Evolutionary conservation across 2,888 invertebrate genomes (phyloP).

Genomic region (Rosalia funebris): DNA sequence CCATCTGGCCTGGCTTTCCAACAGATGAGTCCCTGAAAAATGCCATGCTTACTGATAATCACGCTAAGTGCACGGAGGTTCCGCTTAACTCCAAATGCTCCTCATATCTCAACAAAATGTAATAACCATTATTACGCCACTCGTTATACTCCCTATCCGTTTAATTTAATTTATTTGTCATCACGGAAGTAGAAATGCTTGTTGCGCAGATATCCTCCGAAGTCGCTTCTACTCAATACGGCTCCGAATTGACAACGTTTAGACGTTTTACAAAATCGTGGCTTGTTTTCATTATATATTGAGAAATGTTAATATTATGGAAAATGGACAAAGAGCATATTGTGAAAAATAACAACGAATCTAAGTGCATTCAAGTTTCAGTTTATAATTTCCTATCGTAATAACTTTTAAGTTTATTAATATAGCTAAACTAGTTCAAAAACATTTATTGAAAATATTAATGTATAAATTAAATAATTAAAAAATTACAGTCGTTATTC

Average conservation of each 20-base stretch:
- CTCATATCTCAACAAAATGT: conserved; percentile 58
- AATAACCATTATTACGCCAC: conserved; percentile 58
- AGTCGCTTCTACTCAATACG: conserved; percentile 13
- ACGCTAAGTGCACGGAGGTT: conserved; percentile 57
- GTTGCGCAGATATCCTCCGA: conserved; percentile 45
- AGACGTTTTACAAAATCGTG: too few relatives aligned
- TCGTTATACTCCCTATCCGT: conserved; percentile 50
- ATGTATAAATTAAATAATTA: too few relatives aligned
- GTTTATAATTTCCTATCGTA: too few relatives aligned
- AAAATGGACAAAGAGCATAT: too few relatives aligned
- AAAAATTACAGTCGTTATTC: too few relatives aligned
- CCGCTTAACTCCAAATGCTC: conserved; percentile 53
- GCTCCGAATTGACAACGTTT: background rate
- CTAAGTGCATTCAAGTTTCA: too few relatives aligned
- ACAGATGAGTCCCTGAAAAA: conserved; percentile 54
- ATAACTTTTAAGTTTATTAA: too few relatives aligned
- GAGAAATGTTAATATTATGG: too few relatives aligned
- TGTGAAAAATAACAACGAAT: too few relatives aligned
- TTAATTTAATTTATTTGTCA: conserved; percentile 54
- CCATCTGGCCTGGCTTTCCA: conserved; percentile 43
- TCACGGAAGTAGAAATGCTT: conserved; percentile 47
- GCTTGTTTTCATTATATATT: too few relatives aligned
- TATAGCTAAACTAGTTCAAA: too few relatives aligned
- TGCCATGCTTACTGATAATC: conserved; percentile 57
- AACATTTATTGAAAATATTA: too few relatives aligned